Evolutionary conservation across 2,797 vertebrate species (phyloP).

Genomic region (Rhincodon typus): DNA sequence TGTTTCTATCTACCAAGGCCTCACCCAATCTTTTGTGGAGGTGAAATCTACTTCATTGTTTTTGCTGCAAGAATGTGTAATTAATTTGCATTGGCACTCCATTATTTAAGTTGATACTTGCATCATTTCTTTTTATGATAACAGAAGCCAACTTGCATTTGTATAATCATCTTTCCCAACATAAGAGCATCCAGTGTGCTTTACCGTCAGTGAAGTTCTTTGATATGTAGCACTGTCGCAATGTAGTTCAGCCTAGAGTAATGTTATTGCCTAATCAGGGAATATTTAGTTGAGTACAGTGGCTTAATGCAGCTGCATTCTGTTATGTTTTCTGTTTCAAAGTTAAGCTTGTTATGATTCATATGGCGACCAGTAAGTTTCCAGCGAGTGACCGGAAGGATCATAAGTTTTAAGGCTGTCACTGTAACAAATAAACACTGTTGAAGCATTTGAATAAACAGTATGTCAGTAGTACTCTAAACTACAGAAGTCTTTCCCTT

Average conservation of each 20-base stretch:
- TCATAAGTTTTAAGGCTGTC: not conserved
- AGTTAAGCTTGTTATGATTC: not conserved
- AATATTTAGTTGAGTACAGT: not conserved
- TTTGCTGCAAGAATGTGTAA: not conserved
- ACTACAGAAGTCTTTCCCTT: not conserved
- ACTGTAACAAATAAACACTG: not conserved
- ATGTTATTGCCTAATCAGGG: not conserved
- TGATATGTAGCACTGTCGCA: too few relatives aligned
- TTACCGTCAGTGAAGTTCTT: not conserved
- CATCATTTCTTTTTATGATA: not conserved
- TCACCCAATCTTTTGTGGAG: not conserved
- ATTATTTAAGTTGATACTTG: not conserved
- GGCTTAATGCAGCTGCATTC: not conserved
- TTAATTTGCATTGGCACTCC: not conserved
- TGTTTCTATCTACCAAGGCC: not conserved
- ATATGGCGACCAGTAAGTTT: not conserved
- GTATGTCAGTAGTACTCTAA: not conserved
- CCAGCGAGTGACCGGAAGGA: not conserved
- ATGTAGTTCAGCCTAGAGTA: not conserved
- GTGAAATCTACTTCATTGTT: not conserved
- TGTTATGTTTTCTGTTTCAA: not conserved
- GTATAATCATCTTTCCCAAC: not conserved
- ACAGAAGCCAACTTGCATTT: not conserved
- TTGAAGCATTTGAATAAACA: not conserved
- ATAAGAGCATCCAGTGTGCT: not conserved